Evolutionary conservation across 2,113 vertebrate genomes (phyloP), one percentile per base, ranked within the genome.

Genomic region (Megaceryle maxima): DNA sequence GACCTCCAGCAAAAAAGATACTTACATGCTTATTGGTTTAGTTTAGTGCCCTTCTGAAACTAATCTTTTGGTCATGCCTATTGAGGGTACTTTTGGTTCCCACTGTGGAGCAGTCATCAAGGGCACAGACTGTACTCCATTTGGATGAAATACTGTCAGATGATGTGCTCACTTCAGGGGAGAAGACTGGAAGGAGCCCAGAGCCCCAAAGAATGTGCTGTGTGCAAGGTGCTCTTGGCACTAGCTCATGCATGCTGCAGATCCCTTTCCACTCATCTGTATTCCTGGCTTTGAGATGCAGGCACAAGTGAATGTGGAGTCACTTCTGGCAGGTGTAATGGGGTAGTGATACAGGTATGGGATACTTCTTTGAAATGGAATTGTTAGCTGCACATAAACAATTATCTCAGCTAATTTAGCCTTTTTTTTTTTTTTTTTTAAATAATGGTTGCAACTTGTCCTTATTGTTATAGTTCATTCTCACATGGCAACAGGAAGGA

Each of bases 341-440:
- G 16, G 44, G 44, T 29, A 62, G 33, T 20, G 21, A 88, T 44
- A 37, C 2, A 60, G 8, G 35, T 66, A 88, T 66, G 35, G 16
- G 55, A 66, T 69, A 9, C 26, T 76, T 63, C 84, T 84, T 91
- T 79, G n/a, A 68, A 56, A 76, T 15, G 12, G 19, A 87, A 62
- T 76, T 92, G 57, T 57, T 91, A 85, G 35, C 43, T 48, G 43
- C 33, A 72, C 33, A 78, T 74, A 78, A 95, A 55, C 26, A 59
- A 83, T 55, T 4, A 74, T 15, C 64, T 84, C 56, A 78, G 3
- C 22, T 81, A 55, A 81, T 59, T 64, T 26, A 77, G 29, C 31
- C 14, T 26, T 3, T 67, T 59, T 69, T 53, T 63, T 13, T 17
- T 46, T 46, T 46, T 46, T 46, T 46, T 46, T 46, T 17, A 13